Conservation (phyloP, 1,140 invertebrate genomes). For the Paraescarpia echinospica region DNA sequence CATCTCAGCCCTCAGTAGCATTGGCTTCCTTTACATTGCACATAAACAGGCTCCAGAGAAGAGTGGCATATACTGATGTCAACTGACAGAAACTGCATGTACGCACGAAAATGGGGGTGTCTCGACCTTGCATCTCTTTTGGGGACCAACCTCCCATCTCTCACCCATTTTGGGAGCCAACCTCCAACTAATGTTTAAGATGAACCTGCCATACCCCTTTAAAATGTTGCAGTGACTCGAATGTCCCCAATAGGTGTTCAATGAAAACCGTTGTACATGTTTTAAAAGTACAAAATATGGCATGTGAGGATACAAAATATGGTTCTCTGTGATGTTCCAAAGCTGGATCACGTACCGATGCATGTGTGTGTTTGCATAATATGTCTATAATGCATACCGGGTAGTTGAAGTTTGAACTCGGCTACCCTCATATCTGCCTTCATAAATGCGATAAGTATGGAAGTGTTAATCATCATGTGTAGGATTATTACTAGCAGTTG, state of each 20-base stretch:
- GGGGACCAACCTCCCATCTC: no score
- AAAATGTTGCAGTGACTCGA: no score
- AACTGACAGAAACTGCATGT: not conserved
- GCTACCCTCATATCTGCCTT: no score
- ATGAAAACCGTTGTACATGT: not conserved
- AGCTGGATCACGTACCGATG: not conserved
- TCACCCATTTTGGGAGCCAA: no score
- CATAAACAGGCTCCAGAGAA: constrained; percentile 31
- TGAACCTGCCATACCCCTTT: no score
- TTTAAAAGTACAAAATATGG: not conserved
- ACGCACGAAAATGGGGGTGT: not conserved
- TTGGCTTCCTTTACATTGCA: constrained; percentile 92
- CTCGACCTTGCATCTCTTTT: no score
- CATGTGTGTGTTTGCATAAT: not conserved
- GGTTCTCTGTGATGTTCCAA: not conserved
- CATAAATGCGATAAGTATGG: not conserved
- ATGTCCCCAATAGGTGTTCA: not conserved
- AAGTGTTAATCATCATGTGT: not conserved
- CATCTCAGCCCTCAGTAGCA: constrained; percentile 92
- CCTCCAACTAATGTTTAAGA: no score
- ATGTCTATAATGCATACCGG: not conserved
- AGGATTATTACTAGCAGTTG: not conserved
- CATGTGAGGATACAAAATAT: not conserved
- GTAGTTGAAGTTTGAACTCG: no score
- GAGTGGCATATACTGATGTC: not conserved